Conservation (phyloP, 2,797 vertebrate genomes). For the Crocodylus rhombifer region DNA sequence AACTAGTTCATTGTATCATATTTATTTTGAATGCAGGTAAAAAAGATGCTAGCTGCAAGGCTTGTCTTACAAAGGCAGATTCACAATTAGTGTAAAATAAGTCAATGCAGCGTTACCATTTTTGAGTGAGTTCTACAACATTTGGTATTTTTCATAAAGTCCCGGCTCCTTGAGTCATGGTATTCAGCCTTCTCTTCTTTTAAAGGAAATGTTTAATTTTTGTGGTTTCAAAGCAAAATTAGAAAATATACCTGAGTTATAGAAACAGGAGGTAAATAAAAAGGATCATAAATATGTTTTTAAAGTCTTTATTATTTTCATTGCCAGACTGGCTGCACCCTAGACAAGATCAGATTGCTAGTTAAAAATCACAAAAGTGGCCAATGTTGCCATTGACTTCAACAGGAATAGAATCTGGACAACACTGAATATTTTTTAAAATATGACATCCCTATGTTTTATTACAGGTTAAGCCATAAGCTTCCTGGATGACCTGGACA, state of each 20-base stretch:
- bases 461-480: neutral
- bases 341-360: too few species aligned
- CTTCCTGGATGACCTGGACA: neutral
- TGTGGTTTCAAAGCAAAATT: neutral
- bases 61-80: conserved; percentile 13
- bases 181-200: neutral
- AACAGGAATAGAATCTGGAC: too few species aligned
- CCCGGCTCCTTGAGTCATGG: neutral
- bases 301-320: too few species aligned
- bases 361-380: too few species aligned
- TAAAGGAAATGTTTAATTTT: neutral
- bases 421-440: too few species aligned
- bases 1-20: neutral
- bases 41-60: conserved; percentile 27
- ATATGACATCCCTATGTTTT: neutral
- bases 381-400: too few species aligned
- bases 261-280: neutral
- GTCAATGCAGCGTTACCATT: neutral
- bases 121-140: neutral
- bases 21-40: neutral
- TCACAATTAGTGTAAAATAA: conserved; percentile 14
- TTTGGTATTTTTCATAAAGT: neutral
- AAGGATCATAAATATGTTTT: neutral
- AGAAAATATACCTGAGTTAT: neutral
- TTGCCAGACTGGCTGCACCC: too few species aligned